These are phyloP conservation scores for Scaptomyza flava DNA, from an alignment of 2,888 invertebrate genomes.

Conservation along the genomic window DNA sequence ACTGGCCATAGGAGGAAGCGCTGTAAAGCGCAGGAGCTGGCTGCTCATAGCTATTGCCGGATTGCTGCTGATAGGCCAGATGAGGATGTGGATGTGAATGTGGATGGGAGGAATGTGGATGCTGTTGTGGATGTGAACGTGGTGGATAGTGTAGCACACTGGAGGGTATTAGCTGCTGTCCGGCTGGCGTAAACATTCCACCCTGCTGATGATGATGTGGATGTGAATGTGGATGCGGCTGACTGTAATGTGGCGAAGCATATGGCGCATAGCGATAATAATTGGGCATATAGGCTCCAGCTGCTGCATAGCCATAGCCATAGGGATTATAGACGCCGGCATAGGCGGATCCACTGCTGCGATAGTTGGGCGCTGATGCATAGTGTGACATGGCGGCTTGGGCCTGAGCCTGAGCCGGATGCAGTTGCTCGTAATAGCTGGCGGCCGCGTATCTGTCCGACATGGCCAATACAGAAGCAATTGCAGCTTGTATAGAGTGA, in stretches of 20 bases:
- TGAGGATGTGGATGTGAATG: slow-evolving; percentile 27
- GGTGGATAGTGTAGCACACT: slow-evolving; percentile 81
- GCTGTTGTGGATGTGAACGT: slow-evolving; percentile 41
- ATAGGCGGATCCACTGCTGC: slow-evolving; percentile 42
- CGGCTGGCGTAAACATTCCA: slow-evolving; percentile 75
- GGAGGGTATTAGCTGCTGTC: slow-evolving; percentile 77
- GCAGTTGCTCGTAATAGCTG: slow-evolving; percentile 71
- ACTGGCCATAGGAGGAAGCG: slow-evolving; percentile 60
- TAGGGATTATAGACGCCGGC: slow-evolving; percentile 50
- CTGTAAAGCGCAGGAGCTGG: slow-evolving; percentile 66
- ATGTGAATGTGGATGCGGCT: slow-evolving; percentile 30
- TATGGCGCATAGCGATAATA: slow-evolving; percentile 73
- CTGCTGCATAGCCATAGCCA: slow-evolving; percentile 48
- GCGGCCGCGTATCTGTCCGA: slow-evolving; percentile 69
- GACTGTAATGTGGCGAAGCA: slow-evolving; percentile 67
- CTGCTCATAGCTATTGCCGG: slow-evolving; percentile 51
- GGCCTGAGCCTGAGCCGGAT: slow-evolving; percentile 41
- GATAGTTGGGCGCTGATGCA: slow-evolving; percentile 51
- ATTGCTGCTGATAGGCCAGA: slow-evolving; percentile 21
- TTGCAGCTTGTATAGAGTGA: neutral
- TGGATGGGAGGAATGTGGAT: slow-evolving; percentile 10
- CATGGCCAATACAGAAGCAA: slow-evolving; percentile 34
- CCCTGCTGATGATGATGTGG: slow-evolving; percentile 36
- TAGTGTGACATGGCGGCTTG: slow-evolving; percentile 65
- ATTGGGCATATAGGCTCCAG: slow-evolving; percentile 60